Conservation (phyloP, 1,140 invertebrate genomes). For the Eurosta solidaginis region DNA sequence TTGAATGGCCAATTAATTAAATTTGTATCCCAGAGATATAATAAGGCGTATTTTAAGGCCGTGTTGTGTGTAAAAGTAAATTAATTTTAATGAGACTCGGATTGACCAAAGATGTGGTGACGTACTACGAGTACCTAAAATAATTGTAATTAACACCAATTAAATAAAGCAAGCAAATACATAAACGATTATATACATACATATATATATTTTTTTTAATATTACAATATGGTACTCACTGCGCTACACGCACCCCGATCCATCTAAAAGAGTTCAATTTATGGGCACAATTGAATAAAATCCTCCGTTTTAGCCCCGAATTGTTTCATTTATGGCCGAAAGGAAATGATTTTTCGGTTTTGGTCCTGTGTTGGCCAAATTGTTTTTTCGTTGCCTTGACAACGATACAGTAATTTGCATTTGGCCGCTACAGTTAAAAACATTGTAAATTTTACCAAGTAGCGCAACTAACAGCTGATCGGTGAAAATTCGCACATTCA, state of each 20-base stretch:
- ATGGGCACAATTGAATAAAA: background rate
- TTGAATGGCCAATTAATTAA: too few species aligned
- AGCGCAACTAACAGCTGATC: too few species aligned
- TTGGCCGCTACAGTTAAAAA: background rate
- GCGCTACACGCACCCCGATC: background rate
- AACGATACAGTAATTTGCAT: constrained; percentile 14
- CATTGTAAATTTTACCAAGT: too few species aligned
- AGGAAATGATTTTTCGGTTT: background rate
- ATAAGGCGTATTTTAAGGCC: constrained; percentile 20
- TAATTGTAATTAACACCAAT: constrained; percentile 17
- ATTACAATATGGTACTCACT: constrained; percentile 6
- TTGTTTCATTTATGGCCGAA: background rate
- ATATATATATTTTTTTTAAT: background rate
- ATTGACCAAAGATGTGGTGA: background rate
- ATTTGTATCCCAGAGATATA: background rate
- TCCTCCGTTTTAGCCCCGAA: background rate
- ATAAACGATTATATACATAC: too few species aligned
- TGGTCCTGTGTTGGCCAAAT: background rate
- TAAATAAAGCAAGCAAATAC: background rate
- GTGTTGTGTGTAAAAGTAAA: background rate
- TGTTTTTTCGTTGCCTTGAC: constrained; percentile 23
- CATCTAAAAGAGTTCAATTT: background rate
- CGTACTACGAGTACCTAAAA: background rate
- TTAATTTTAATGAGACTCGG: background rate
- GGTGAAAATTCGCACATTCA: too few species aligned